Percentiles rank a stretch among this genome's conserved stretches.
Evolutionary conservation across 2,888 invertebrate genomes (phyloP).

Genomic region (Chalcosyrphus nemorum): DNA sequence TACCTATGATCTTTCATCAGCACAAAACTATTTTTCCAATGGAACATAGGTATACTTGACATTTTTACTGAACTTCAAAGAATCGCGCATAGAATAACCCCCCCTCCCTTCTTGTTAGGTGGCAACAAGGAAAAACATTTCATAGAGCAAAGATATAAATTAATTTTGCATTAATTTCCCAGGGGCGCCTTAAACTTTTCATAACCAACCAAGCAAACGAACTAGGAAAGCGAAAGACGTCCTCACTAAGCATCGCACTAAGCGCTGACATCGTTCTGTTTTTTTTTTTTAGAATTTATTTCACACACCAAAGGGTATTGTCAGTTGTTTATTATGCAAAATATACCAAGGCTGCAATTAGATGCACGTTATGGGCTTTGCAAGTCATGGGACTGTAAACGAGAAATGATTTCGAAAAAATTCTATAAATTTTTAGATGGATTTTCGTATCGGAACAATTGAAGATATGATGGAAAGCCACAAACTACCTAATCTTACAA

Average conservation of each 20-base stretch:
- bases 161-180: slow-evolving; percentile 58
- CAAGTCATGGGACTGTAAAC: background rate
- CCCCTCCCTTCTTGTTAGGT: slow-evolving; percentile 10
- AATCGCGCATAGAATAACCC: background rate
- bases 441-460: no score
- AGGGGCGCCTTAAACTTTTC: slow-evolving; percentile 39
- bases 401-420: background rate
- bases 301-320: slow-evolving; percentile 3
- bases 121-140: background rate
- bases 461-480: no score
- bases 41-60: no score
- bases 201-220: slow-evolving; percentile 20
- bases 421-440: background rate
- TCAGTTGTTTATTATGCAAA: background rate
- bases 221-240: slow-evolving; percentile 1
- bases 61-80: slow-evolving; percentile 1
- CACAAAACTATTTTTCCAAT: background rate
- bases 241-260: background rate
- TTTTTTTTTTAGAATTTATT: background rate
- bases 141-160: slow-evolving; percentile 32
- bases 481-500: no score
- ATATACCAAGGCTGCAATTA: background rate
- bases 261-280: background rate
- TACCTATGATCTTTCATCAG: background rate
- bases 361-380: background rate